Conservation (phyloP, 92 coral and sea anemone genomes). For the Umimayanthus kanabou region DNA sequence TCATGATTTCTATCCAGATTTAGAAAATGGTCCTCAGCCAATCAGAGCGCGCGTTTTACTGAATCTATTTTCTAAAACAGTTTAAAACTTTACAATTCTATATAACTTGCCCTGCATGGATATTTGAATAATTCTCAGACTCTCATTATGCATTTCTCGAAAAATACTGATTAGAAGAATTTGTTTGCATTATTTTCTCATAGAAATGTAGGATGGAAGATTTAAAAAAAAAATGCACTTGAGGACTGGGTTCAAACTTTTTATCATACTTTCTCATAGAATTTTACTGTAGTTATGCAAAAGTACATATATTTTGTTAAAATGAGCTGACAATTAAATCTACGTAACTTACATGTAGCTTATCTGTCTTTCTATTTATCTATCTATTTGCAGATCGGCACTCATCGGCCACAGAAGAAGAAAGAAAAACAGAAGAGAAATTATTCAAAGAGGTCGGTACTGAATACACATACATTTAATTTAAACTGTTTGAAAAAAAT, state of each 20-base stretch:
- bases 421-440: slow-evolving; percentile 74
- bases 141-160: not conserved
- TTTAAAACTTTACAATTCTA: not conserved
- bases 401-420: slow-evolving; percentile 84
- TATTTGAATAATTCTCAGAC: not conserved
- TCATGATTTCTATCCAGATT: no score
- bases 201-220: no score
- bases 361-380: not conserved
- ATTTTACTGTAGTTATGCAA: not conserved
- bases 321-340: not conserved
- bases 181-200: no score
- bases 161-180: no score
- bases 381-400: slow-evolving; percentile 85
- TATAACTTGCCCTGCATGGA: no score
- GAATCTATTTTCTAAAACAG: no score
- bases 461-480: not conserved
- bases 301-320: not conserved
- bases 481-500: not conserved
- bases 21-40: no score
- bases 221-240: no score
- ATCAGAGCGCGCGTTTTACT: no score
- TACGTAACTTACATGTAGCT: not conserved
- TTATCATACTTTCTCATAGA: not conserved
- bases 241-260: no score
- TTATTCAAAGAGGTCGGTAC: slow-evolving; percentile 89